These are phyloP conservation scores for Schizaphis graminum DNA, from an alignment of 2,888 invertebrate genomes.

Conservation along the genomic window DNA sequence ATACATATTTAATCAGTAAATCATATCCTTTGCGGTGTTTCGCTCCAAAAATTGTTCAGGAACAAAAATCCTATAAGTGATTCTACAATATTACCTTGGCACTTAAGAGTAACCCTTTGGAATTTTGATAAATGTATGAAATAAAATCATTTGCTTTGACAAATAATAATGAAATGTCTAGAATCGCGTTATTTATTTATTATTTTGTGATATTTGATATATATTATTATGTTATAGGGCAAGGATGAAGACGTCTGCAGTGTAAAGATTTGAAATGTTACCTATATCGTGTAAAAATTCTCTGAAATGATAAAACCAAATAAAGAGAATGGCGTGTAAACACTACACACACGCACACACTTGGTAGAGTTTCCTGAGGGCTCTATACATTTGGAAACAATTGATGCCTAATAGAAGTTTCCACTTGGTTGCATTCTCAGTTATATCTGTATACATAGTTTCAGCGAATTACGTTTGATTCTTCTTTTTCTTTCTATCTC, in stretches of 20 bases:
- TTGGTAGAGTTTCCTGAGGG: background rate
- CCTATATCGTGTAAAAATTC: background rate
- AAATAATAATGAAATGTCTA: background rate
- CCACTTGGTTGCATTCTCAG: background rate
- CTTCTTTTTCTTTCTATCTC: background rate
- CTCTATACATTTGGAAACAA: slow-evolving; percentile 18
- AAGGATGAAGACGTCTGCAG: background rate
- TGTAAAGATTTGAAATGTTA: slow-evolving; percentile 14
- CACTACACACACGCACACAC: background rate
- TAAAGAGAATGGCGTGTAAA: background rate
- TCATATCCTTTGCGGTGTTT: background rate
- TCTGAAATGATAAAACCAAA: slow-evolving; percentile 1
- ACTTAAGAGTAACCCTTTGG: background rate
- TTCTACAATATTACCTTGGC: background rate
- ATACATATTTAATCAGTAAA: background rate
- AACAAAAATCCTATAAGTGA: background rate
- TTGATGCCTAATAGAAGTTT: slow-evolving; percentile 45
- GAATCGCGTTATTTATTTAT: background rate
- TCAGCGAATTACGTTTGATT: slow-evolving; percentile 11
- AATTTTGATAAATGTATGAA: background rate
- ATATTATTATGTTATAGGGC: background rate
- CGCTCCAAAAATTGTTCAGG: background rate
- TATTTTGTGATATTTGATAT: background rate
- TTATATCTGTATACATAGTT: background rate
- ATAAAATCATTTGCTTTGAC: background rate